Evolutionary conservation across 1,140 invertebrate species (phyloP), one percentile per base, ranked within the genome.

Genomic region (Drosophila orosa): DNA sequence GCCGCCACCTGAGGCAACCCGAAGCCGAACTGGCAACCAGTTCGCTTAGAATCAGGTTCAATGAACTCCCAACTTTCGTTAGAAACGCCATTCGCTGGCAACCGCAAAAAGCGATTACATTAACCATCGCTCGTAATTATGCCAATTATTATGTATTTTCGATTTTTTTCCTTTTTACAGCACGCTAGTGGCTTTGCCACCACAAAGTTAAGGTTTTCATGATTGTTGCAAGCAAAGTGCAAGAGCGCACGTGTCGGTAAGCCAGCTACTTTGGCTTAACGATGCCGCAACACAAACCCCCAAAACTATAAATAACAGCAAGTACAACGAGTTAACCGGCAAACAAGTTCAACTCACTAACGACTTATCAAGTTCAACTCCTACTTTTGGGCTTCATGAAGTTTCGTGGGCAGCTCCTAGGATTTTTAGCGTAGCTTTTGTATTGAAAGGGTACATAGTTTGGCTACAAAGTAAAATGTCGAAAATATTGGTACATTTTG

Each of bases 21-120:
- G 68, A 72, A 58, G 33, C 80, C 75, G 19, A 37, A 61, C 25
- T 62, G 55, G 58, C 62, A 65, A 74, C 40, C 59, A 69, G 40
- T 47, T 69, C 19, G 50, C 40, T 48, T 72, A 72, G 68, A 72
- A 72, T 27, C 10, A n/a, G 35, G 68, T 19, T 72, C 68, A 69
- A 39, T 58, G 68, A 72, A 72, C 68, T 25, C 27, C 13, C 13
- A 55, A 71, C 52, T 58, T 72, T 71, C 66, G 66, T 72, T 72
- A 72, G 66, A 72, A 71, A 58, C 67, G 67, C 25, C 66, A 67
- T 42, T 44, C 45, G 45, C 10, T 45, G 50, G 63, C 31, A 37
- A 45, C 65, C 67, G 25, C 67, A 71, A 45, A 29, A 45, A 37
- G n/a, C 44, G 31, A 66, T 66, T 67, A 47, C 22, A 61, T 47